Evolutionary conservation across 2,888 invertebrate species (phyloP).

Genomic region (Aspidiotus destructor): DNA sequence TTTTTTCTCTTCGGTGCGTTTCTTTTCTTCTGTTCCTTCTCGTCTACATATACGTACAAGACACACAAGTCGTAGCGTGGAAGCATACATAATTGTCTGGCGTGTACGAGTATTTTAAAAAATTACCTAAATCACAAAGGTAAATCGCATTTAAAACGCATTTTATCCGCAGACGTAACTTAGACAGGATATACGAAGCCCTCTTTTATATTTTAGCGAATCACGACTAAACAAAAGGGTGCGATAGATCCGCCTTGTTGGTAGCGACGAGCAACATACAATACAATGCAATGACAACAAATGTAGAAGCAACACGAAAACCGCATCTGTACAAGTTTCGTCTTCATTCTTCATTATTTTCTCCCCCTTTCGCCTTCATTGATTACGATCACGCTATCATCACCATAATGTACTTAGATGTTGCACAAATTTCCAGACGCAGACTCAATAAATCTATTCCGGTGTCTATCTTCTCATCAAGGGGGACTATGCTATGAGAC

Average conservation of each 20-base stretch:
- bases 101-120: background rate
- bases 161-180: background rate
- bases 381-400: too few relatives aligned
- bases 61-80: too few relatives aligned
- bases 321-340: background rate
- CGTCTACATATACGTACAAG: background rate
- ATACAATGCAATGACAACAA: constrained; percentile 1
- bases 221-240: constrained; percentile 1
- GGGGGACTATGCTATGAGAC: too few relatives aligned
- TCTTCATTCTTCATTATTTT: background rate
- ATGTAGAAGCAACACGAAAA: background rate
- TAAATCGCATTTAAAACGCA: constrained; percentile 4
- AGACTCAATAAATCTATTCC: too few relatives aligned
- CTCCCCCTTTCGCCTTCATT: background rate
- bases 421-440: too few relatives aligned
- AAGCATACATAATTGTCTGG: background rate
- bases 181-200: constrained; percentile 3
- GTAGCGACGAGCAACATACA: background rate
- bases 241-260: constrained; percentile 2
- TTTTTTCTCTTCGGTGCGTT: too few relatives aligned
- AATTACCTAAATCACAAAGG: background rate
- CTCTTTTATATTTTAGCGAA: background rate
- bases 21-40: background rate
- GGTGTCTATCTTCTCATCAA: too few relatives aligned
- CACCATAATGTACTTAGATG: too few relatives aligned